Percentiles rank a stretch among this genome's conserved stretches.
These are phyloP conservation scores for Cerastis leucographa DNA, from an alignment of 2,888 invertebrate species.

Conservation along the genomic window DNA sequence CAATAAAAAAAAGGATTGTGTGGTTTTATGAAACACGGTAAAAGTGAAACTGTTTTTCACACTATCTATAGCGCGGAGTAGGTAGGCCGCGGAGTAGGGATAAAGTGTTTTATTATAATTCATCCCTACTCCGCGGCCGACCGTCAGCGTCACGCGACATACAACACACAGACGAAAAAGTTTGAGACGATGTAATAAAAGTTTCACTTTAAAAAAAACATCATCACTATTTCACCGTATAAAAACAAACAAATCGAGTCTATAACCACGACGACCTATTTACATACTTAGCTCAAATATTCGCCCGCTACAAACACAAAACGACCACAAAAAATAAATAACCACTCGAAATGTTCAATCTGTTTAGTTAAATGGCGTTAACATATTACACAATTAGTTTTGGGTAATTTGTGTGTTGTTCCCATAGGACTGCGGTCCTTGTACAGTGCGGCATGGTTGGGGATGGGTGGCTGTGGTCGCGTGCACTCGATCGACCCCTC, in stretches of 20 bases:
- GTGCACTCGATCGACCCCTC: constrained; percentile 78
- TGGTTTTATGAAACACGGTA: too few relatives aligned
- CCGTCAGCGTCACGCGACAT: too few relatives aligned
- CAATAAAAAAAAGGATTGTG: background rate
- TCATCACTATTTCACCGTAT: background rate
- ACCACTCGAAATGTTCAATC: constrained; percentile 71
- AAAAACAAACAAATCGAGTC: constrained; percentile 1
- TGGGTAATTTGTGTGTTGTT: constrained; percentile 89
- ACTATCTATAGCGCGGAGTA: too few relatives aligned
- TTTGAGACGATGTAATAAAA: too few relatives aligned
- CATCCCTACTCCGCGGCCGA: too few relatives aligned
- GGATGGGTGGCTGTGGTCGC: constrained; percentile 57
- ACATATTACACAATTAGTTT: constrained; percentile 86
- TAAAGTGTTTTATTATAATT: too few relatives aligned
- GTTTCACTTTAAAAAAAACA: too few relatives aligned
- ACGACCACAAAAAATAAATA: constrained; percentile 53
- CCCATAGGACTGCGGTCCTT: constrained; percentile 79
- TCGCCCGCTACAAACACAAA: constrained; percentile 38
- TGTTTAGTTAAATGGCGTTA: constrained; percentile 87
- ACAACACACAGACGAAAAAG: too few relatives aligned
- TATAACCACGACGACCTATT: constrained; percentile 8
- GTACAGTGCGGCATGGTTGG: constrained; percentile 47
- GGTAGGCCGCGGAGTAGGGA: too few relatives aligned
- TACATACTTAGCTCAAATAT: constrained; percentile 32
- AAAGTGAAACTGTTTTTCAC: too few relatives aligned